Percentiles rank a stretch among this genome's conserved stretches.
phyloP scores from a whole-genome alignment of 2,888 invertebrate genomes.

The Coleophora flavipennella region DNA sequence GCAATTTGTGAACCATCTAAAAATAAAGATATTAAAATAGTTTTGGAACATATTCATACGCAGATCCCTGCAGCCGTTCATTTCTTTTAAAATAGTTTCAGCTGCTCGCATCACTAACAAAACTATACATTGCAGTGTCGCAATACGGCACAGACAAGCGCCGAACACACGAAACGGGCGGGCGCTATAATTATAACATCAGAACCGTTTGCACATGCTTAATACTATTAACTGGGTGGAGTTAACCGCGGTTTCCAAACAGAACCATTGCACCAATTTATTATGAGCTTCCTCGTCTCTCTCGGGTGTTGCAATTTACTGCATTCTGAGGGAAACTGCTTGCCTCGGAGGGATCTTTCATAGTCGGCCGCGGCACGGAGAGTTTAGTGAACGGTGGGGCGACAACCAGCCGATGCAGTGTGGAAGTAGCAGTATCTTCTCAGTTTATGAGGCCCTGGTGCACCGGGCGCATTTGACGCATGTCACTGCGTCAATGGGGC shows the following conservation, averaged over 20 bases:
- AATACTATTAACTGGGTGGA: no score
- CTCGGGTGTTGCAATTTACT: conserved; percentile 6
- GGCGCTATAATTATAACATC: no score
- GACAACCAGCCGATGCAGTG: conserved; percentile 25
- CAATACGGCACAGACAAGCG: no score
- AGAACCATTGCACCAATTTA: conserved; percentile 17
- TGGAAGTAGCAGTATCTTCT: conserved; percentile 21
- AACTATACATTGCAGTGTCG: no score
- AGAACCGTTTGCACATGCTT: no score
- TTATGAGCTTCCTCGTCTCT: conserved; percentile 19
- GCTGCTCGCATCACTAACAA: no score
- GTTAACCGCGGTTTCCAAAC: conserved; percentile 18
- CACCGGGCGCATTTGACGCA: conserved; percentile 61
- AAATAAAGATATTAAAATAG: no score
- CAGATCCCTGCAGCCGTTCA: no score
- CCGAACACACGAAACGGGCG: no score
- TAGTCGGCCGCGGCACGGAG: conserved; percentile 7
- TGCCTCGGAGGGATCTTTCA: conserved; percentile 3
- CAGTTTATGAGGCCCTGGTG: conserved; percentile 45
- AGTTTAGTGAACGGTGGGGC: conserved; percentile 20
- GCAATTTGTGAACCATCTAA: no score
- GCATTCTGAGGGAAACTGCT: conserved; percentile 14
- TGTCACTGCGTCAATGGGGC: conserved; percentile 65
- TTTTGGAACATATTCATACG: no score
- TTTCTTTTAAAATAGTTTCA: no score